Conservation (phyloP, 35 echinoderm and acorn worm species). For the Lytechinus pictus region DNA sequence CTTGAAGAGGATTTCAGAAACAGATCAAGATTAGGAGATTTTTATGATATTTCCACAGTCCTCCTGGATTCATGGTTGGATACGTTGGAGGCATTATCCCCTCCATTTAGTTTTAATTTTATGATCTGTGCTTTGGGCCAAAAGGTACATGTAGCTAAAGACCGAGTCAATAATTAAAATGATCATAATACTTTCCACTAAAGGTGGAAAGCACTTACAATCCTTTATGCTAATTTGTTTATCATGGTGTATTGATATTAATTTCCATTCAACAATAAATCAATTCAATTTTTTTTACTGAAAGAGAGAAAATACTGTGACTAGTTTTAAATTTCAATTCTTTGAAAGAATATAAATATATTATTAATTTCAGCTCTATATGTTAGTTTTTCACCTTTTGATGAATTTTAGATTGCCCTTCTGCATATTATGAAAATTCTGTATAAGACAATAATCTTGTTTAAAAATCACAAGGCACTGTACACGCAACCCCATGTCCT, state of each 20-base stretch:
- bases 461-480: not conserved
- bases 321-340: too few relatives aligned
- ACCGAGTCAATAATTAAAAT: not conserved
- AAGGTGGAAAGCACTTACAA: not conserved
- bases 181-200: not conserved
- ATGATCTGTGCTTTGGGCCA: not conserved
- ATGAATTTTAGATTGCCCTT: too few relatives aligned
- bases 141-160: not conserved
- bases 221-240: not conserved
- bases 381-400: too few relatives aligned
- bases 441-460: not conserved
- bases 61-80: not conserved
- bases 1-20: not conserved
- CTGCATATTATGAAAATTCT: not conserved
- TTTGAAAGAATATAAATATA: too few relatives aligned
- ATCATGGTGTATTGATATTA: too few relatives aligned
- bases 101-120: not conserved
- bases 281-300: too few relatives aligned
- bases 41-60: not conserved
- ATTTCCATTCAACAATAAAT: too few relatives aligned
- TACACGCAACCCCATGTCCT: not conserved
- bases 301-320: too few relatives aligned
- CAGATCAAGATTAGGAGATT: not conserved
- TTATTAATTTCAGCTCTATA: too few relatives aligned
- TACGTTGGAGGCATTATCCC: not conserved